These are phyloP conservation scores for Mythimna vitellina DNA, from an alignment of 2,888 invertebrate genomes.

Conservation along the genomic window DNA sequence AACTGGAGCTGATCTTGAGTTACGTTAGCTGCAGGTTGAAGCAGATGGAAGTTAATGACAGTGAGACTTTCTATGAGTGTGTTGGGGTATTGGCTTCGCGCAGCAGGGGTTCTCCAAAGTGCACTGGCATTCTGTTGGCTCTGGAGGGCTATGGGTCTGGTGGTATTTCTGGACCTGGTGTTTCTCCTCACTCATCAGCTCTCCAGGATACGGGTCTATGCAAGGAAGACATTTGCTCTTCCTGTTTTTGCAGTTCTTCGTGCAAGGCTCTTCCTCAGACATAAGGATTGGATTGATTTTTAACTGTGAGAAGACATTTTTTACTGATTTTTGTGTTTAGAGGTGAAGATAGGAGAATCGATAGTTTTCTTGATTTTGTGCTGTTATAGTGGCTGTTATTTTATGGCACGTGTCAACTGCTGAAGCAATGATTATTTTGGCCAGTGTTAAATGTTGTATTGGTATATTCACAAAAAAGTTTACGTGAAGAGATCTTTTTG, in stretches of 20 bases:
- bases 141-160: neutral
- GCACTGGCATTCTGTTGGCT: slow-evolving; percentile 33
- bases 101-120: slow-evolving; percentile 64
- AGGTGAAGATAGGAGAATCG: neutral
- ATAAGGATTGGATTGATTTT: slow-evolving; percentile 53
- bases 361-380: neutral
- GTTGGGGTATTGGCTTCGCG: slow-evolving; percentile 12
- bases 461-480: neutral
- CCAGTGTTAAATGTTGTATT: neutral
- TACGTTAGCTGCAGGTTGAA: neutral
- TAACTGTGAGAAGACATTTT: slow-evolving; percentile 12
- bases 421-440: neutral
- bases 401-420: slow-evolving; percentile 1
- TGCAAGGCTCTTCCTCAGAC: slow-evolving; percentile 64
- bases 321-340: neutral
- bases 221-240: slow-evolving; percentile 69
- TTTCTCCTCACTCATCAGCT: slow-evolving; percentile 40
- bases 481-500: neutral
- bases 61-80: slow-evolving; percentile 8
- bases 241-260: slow-evolving; percentile 64
- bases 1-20: neutral
- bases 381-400: neutral
- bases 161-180: slow-evolving; percentile 16
- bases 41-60: neutral
- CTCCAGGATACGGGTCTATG: slow-evolving; percentile 36